phyloP scores from a whole-genome alignment of 2,797 vertebrate species.

The Psittacula echo region DNA sequence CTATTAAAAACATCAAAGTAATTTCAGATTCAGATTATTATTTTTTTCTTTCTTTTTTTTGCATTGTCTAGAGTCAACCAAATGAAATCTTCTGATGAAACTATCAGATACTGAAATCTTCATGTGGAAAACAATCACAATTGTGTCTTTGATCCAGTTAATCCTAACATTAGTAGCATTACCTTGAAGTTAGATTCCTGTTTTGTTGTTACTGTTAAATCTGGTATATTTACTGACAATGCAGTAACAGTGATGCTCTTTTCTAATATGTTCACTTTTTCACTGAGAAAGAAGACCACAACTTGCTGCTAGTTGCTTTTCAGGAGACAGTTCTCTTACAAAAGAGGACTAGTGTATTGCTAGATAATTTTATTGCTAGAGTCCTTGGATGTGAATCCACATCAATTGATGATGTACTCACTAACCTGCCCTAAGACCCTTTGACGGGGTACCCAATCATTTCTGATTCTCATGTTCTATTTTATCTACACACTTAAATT shows the following conservation, averaged over 20 bases:
- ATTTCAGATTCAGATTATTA: background rate
- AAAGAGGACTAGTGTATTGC: background rate
- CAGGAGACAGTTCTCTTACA: background rate
- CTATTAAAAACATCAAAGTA: background rate
- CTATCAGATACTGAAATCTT: background rate
- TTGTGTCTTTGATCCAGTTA: background rate
- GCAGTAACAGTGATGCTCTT: background rate
- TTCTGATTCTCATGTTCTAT: background rate
- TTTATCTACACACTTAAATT: background rate
- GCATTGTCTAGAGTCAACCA: background rate
- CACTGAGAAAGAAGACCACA: rapidly evolving
- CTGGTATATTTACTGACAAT: background rate
- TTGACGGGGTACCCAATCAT: background rate
- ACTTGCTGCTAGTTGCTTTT: background rate
- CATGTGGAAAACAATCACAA: background rate
- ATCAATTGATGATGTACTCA: background rate
- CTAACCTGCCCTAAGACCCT: background rate
- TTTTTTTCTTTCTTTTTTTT: background rate
- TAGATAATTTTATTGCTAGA: background rate
- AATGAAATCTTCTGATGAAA: background rate
- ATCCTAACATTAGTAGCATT: background rate
- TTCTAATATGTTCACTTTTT: background rate
- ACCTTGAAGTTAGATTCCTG: background rate
- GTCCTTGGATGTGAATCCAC: background rate
- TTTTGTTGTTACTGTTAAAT: background rate